Evolutionary conservation across 2,113 vertebrate genomes (phyloP).

Genomic region (Elaphurus davidianus): DNA sequence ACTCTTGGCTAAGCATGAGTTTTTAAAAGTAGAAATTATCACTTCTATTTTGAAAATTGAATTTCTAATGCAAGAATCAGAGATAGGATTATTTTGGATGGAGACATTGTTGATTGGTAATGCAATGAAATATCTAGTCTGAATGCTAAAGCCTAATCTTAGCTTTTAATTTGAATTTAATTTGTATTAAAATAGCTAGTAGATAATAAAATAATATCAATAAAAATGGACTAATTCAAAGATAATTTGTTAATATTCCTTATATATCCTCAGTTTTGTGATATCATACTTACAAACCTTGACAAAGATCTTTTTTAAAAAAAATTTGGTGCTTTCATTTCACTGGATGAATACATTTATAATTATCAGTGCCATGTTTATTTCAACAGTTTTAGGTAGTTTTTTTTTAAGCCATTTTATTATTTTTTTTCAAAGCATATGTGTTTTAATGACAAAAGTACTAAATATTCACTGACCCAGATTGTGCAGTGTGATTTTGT

Average conservation of each 20-base stretch:
- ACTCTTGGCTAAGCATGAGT: background rate
- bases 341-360: background rate
- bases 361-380: background rate
- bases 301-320: background rate
- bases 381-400: background rate
- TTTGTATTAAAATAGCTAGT: constrained; percentile 16
- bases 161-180: constrained; percentile 34
- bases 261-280: background rate
- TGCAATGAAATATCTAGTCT: background rate
- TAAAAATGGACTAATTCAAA: constrained; percentile 53
- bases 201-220: constrained; percentile 34
- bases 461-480: background rate
- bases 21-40: constrained; percentile 15
- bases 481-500: background rate
- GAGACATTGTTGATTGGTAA: constrained; percentile 16
- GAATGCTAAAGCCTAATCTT: background rate
- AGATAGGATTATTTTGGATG: constrained; percentile 4
- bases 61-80: constrained; percentile 34
- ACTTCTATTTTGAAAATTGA: constrained; percentile 43
- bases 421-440: background rate
- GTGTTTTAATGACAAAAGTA: background rate
- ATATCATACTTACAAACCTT: background rate
- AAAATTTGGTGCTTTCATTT: background rate
- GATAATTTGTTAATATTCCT: background rate
- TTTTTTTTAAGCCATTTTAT: background rate